phyloP scores from a whole-genome alignment of 1,140 invertebrate species.

The Drosophila persimilis region DNA sequence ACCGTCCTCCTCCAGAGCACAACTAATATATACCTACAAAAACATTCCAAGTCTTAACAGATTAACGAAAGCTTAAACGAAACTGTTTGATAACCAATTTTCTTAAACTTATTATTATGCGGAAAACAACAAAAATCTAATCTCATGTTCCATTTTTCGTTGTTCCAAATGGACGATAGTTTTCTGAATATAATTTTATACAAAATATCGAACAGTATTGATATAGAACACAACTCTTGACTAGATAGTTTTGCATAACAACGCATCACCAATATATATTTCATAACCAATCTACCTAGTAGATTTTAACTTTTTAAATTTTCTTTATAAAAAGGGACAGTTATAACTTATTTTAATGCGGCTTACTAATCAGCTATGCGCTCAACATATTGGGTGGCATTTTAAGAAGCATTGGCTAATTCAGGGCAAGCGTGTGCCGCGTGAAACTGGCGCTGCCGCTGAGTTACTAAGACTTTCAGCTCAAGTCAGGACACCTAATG shows the following conservation, averaged over 20 bases:
- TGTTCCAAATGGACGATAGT: no score
- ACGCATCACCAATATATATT: conserved; percentile 10
- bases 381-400: conserved; percentile 88
- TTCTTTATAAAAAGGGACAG: conserved; percentile 25
- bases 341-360: conserved; percentile 84
- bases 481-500: conserved; percentile 48
- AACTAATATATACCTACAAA: no score
- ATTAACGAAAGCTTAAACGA: no score
- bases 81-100: no score
- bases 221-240: no score
- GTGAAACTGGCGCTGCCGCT: conserved; percentile 84
- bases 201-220: no score
- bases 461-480: conserved; percentile 78
- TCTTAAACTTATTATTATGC: no score
- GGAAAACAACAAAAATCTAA: no score
- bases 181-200: no score
- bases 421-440: conserved; percentile 85
- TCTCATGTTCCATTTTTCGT: no score
- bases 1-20: no score
- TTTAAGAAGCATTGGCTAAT: conserved; percentile 87
- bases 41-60: no score
- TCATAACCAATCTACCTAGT: conserved; percentile 22
- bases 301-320: neutral
- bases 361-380: conserved; percentile 85
- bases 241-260: neutral